Base-by-base conservation (phyloP, 1,140 invertebrate genomes). In the Bombus confusus region DNA sequence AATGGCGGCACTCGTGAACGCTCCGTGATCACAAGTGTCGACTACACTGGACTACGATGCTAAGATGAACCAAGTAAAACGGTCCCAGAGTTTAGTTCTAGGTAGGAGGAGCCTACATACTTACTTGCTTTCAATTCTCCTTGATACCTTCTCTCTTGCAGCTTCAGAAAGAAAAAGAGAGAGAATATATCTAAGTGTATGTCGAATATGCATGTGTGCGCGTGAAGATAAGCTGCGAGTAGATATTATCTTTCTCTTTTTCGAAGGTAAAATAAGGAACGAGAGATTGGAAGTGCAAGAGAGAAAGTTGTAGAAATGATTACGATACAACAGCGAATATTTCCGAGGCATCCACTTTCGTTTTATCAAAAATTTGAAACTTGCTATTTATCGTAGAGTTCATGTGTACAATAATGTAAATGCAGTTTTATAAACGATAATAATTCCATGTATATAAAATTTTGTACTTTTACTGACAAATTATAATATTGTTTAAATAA, bases 101-200 rank as follows among this genome's bases (percentile, higher is more conserved):
- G 59, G 85, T 86, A 86, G 85, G 66, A 86, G 80, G 52, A 83
- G 66, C 59, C 28, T 69, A 28, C n/a, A 79, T 43, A n/a, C 62
- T 81, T 75, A 31, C 59, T 83, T 76, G 39, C 52, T 78, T 82
- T 86, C 81, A 31, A 76, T 85, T 71, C 74, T 81, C 59, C 84
- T 75, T 62, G n/a, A 59, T 69, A 74, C 80, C 18, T 86, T 87
- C 85, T 87, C 83, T 87, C 77, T 69, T 57, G n/a, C 22, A 25
- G 25, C 59, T 71, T n/a, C 22, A 28, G 57, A 83, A 83, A 87
- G 76, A 74, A 68, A 89, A 86, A 86, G 88, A 82, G 88, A 85
- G 88, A 82, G 85, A 86, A 75, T 66, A 47, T 34, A 47, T 2
- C n/a, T 66, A 31, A 28, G 4, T 31, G 47, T 34, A 3, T 15